Base-by-base conservation (phyloP, 1,140 invertebrate species). In the Battus philenor region DNA sequence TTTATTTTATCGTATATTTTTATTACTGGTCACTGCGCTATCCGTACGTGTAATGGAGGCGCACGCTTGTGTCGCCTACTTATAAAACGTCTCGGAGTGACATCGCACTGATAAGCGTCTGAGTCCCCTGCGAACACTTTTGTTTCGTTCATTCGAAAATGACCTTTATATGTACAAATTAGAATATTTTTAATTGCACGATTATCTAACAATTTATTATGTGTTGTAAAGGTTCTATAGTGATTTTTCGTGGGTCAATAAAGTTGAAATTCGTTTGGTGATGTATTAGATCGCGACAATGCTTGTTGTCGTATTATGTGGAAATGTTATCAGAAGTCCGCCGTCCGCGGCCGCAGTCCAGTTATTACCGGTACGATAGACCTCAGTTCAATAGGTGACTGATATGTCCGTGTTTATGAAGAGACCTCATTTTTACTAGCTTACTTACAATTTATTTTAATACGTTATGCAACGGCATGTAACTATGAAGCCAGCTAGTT, bases 341-440 rank as follows among this genome's bases (percentile, higher is more conserved):
- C 72, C 60, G 65, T 69, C 60, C 57, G 71, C 80, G 76, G 80
- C 80, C 68, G 63, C 29, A 50, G 67, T 68, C 76, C 69, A 67
- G 80, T 82, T 79, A 66, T 63, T 70, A 81, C 80, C 76, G 62
- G 80, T 75, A 50, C 44, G 76, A 77, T 82, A 79, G 68, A 57
- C 72, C 63, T 58, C 50, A 62, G 80, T 80, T 84, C 77, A 84
- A 79, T 69, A 77, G 80, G 80, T 81, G 70, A 73, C 72, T 74
- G 76, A 80, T 78, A 80, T 56, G 58, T 38, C n/a, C n/a, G 49
- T 68, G 69, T 73, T 68, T 62, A 73, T 73, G 58, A 59, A 68
- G 51, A 73, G 73, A 81, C 74, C 77, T 74, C 69, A 63, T 53
- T 51, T 44, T 39, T 30, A 43, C 7, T 15, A 15, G 10, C 15